Evolutionary conservation across 2,113 vertebrate genomes (phyloP).

Genomic region (Myotis lucifugus): DNA sequence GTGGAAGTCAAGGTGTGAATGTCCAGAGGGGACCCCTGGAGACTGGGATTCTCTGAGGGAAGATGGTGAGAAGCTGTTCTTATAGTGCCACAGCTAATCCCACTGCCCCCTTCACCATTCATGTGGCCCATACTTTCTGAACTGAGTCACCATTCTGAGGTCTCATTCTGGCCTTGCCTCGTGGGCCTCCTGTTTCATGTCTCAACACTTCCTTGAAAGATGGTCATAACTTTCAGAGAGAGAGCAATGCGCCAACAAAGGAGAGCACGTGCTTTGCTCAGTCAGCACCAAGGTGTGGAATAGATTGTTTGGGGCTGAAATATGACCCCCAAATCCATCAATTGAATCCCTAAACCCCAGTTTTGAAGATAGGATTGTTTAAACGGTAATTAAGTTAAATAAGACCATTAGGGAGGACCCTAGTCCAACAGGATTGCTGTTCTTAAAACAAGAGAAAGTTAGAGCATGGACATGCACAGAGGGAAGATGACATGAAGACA

Average conservation of each 20-base stretch:
- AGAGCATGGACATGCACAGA: not conserved
- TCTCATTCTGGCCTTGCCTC: not conserved
- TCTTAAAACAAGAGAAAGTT: not conserved
- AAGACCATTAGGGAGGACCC: not conserved
- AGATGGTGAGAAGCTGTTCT: not conserved
- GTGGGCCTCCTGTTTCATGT: accelerated
- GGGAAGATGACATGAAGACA: accelerated
- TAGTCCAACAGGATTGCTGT: too few species aligned
- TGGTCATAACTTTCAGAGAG: not conserved
- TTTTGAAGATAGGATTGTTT: not conserved
- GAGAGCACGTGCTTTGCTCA: not conserved
- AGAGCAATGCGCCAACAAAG: not conserved
- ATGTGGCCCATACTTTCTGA: not conserved
- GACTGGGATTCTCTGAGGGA: not conserved
- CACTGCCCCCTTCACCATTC: not conserved
- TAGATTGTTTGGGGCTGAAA: not conserved
- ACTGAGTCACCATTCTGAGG: not conserved
- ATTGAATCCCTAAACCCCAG: not conserved
- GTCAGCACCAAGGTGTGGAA: not conserved
- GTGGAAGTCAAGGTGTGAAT: not conserved
- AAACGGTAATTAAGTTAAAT: not conserved
- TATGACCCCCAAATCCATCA: not conserved
- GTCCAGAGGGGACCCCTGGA: not conserved
- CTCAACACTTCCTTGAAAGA: not conserved
- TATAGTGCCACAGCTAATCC: not conserved